Conservation (phyloP, 2,797 vertebrate genomes). For the Malacoraja senta region DNA sequence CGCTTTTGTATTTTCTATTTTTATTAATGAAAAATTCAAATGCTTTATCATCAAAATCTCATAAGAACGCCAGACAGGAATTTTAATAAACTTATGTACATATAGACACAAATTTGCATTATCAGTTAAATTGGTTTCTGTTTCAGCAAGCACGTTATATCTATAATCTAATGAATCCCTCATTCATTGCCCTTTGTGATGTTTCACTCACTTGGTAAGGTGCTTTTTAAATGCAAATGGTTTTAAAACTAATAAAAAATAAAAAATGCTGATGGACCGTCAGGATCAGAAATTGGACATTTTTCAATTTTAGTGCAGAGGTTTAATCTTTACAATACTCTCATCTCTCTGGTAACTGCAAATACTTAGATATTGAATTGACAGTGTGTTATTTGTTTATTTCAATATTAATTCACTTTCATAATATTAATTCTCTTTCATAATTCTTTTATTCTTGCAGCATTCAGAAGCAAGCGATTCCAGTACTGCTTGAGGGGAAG, state of each 20-base stretch:
- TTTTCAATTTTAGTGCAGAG: not conserved
- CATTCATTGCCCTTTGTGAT: not conserved
- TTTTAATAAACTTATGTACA: not conserved
- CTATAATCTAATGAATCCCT: not conserved
- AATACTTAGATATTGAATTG: not conserved
- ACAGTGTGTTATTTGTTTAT: not conserved
- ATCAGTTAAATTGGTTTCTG: not conserved
- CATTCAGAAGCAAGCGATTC: conserved; percentile 81
- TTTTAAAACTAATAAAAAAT: not conserved
- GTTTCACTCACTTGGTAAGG: not conserved
- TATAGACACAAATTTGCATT: not conserved
- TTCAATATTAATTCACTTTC: not conserved
- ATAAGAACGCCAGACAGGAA: not conserved
- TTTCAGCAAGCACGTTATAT: not conserved
- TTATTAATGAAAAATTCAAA: not conserved
- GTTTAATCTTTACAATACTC: not conserved
- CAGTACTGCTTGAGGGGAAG: conserved; percentile 70
- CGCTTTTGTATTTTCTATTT: too few relatives aligned
- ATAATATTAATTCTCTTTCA: not conserved
- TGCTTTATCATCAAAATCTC: not conserved
- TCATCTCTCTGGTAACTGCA: not conserved
- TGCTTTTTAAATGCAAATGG: not conserved
- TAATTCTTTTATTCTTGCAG: conserved; percentile 49
- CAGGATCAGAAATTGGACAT: not conserved
- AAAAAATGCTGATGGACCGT: not conserved